Conservation (phyloP, 2,888 invertebrate genomes). For the Esperia sulphurella region DNA sequence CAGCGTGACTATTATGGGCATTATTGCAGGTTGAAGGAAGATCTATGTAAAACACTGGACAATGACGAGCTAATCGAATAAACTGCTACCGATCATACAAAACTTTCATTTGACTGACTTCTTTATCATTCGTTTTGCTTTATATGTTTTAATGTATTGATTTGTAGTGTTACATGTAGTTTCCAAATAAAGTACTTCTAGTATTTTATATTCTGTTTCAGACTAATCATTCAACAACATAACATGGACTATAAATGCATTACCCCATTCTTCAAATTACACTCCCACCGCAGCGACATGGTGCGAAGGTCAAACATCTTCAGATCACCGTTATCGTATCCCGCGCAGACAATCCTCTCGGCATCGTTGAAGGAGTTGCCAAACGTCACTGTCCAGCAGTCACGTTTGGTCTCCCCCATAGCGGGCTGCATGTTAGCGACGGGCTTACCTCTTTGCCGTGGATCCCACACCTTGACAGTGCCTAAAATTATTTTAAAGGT, state of each 20-base stretch:
- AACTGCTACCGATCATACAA: too few species aligned
- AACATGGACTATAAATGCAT: neutral
- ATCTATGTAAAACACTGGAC: too few species aligned
- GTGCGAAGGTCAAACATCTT: slow-evolving; percentile 94
- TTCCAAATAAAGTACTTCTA: too few species aligned
- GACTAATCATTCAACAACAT: too few species aligned
- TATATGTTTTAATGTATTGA: too few species aligned
- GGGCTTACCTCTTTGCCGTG: slow-evolving; percentile 91
- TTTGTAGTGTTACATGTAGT: too few species aligned
- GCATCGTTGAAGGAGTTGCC: slow-evolving; percentile 93
- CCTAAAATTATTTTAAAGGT: slow-evolving; percentile 68
- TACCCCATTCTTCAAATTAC: slow-evolving; percentile 94
- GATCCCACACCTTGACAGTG: slow-evolving; percentile 96
- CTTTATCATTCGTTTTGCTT: too few species aligned
- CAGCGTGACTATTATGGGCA: too few species aligned
- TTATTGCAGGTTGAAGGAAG: too few species aligned
- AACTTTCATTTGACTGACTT: too few species aligned
- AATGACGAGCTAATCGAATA: too few species aligned
- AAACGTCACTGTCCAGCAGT: slow-evolving; percentile 97
- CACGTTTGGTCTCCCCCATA: slow-evolving; percentile 84
- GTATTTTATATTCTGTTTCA: too few species aligned
- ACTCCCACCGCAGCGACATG: slow-evolving; percentile 93
- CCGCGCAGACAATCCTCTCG: slow-evolving; percentile 92
- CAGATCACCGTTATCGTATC: slow-evolving; percentile 97
- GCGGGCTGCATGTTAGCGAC: slow-evolving; percentile 93